Evolutionary conservation across 2,888 invertebrate species (phyloP).

Genomic region (Trissonchulus sp.): DNA sequence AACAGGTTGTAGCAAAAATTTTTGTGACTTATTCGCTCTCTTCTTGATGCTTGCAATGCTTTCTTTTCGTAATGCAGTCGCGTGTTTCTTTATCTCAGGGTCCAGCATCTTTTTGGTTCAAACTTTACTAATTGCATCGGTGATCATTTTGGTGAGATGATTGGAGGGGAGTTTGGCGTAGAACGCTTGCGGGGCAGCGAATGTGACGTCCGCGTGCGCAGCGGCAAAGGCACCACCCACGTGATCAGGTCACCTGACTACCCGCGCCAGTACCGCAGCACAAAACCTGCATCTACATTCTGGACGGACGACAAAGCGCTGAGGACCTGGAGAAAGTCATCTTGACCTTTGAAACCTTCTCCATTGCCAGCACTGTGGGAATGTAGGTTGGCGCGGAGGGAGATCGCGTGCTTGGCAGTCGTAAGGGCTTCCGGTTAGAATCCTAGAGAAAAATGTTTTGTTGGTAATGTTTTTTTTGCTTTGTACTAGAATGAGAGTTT

Average conservation of each 20-base stretch:
- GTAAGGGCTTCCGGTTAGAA: too few species aligned
- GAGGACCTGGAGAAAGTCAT: slow-evolving; percentile 89
- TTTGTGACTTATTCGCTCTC: too few species aligned
- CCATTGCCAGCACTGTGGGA: slow-evolving; percentile 63
- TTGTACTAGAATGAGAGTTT: too few species aligned
- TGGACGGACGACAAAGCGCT: slow-evolving; percentile 86
- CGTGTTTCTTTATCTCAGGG: too few species aligned
- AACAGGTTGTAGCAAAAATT: too few species aligned
- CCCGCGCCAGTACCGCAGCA: slow-evolving; percentile 54
- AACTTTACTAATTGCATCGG: too few species aligned
- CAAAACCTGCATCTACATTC: slow-evolving; percentile 55
- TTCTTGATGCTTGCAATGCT: too few species aligned
- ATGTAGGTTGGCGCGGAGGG: slow-evolving; percentile 43
- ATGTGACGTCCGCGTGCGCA: slow-evolving; percentile 65
- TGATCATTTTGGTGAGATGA: slow-evolving; percentile 35
- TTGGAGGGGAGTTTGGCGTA: slow-evolving; percentile 41
- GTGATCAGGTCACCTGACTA: slow-evolving; percentile 55
- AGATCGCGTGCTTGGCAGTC: too few species aligned
- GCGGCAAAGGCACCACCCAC: slow-evolving; percentile 54
- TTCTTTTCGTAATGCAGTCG: neutral
- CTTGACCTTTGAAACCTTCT: slow-evolving; percentile 78
- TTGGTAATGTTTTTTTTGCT: too few species aligned
- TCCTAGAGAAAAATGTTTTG: too few species aligned
- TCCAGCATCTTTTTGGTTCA: too few species aligned
- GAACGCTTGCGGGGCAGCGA: slow-evolving; percentile 59